phyloP scores from a whole-genome alignment of 2,888 invertebrate genomes.

The Dasypolia templi region DNA sequence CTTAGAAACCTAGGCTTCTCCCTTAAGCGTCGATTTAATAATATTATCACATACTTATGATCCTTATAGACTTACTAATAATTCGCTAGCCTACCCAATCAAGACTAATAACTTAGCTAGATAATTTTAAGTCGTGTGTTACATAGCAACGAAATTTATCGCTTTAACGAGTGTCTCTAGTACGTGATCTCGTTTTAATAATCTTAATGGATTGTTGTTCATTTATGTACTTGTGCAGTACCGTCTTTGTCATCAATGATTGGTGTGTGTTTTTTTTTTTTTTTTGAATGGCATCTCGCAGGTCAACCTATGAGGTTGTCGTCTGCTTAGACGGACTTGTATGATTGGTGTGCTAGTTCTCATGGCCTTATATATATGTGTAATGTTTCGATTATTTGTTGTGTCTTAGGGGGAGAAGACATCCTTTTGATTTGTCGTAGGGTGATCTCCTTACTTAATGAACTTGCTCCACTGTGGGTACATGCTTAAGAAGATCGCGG shows the following conservation, averaged over 20 bases:
- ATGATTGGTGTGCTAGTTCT: constrained; percentile 42
- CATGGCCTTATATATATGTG: constrained; percentile 37
- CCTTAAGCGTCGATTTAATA: background rate
- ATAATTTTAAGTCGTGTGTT: constrained; percentile 56
- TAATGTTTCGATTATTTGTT: constrained; percentile 27
- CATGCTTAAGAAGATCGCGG: too few species aligned
- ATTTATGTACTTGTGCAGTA: constrained; percentile 58
- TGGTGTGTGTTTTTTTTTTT: too few species aligned
- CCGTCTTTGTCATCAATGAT: constrained; percentile 66
- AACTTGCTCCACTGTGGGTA: background rate
- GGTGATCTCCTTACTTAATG: background rate
- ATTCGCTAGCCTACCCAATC: constrained; percentile 26
- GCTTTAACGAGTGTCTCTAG: constrained; percentile 55
- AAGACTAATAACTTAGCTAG: constrained; percentile 38
- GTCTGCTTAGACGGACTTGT: too few species aligned
- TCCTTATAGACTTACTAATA: constrained; percentile 14
- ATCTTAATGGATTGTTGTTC: constrained; percentile 72
- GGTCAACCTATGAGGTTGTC: too few species aligned
- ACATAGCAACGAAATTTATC: constrained; percentile 49
- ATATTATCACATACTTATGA: background rate
- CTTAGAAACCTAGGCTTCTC: too few species aligned
- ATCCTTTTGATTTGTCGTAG: background rate
- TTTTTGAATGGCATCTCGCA: too few species aligned
- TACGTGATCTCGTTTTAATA: constrained; percentile 79
- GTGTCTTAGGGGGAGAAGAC: background rate